Evolutionary conservation across 2,797 vertebrate genomes (phyloP), one percentile per base, ranked within the genome.

Genomic region (Loris lydekkerianus): DNA sequence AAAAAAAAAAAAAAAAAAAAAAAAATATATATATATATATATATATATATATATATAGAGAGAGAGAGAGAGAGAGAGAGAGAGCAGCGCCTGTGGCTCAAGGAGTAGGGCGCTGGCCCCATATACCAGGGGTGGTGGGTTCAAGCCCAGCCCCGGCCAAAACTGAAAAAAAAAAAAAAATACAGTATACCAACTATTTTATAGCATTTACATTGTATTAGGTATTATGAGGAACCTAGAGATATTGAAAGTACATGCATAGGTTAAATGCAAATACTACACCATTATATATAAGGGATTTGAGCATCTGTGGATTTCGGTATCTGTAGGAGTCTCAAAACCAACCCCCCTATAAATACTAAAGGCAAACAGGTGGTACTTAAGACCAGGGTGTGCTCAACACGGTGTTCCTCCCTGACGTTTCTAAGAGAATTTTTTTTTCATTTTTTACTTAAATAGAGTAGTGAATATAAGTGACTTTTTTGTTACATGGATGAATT

Each of bases 371-470:
- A 88, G 23, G 34, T 21, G 31, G 31, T 31, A 46, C 87, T 75
- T 49, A 43, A 58, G 17, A 58, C 9, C 29, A 20, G 25, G 15
- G 17, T 20, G 15, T 70, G 37, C 53, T 49, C 15, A 1, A 37
- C 86, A 34, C 17, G 43, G 5, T 27, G 18, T 40, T 61, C 65
- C 21, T 29, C 58, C 63, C 15, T 7, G 34, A 7, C 23, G 78
- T 94, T 92, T 53, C 92, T 78, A 70, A 91, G 10, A 77, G 37
- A 58, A 37, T 75, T 67, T 65, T n/a, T n/a, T 67, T n/a, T 67
- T 17, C 31, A n/a, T n/a, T 67, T 67, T 67, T 67, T 67, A n/a
- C 7, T 67, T n/a, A 67, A 67, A 1, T 67, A n/a, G 31, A 67
- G n/a, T 67, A n/a, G 65, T 7, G 7, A 31, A 31, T 18, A n/a